A percentile compares a stretch with the other conserved stretches of the same genome.
Conservation (phyloP, 2,888 invertebrate species). For the Cylloceria caligata region DNA sequence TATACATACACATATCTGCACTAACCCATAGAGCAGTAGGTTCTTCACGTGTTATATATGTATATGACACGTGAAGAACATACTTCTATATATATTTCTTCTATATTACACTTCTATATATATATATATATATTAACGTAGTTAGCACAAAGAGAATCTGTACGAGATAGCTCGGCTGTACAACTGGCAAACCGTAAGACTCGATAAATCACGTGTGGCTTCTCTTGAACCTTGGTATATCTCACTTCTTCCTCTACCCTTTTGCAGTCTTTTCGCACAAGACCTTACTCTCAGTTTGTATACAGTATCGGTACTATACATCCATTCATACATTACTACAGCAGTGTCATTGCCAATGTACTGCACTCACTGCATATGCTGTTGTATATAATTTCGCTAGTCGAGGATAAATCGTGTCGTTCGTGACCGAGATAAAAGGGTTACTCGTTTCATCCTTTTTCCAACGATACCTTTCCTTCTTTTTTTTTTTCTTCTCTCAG, state of each 20-base stretch:
- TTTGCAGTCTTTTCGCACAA: constrained; percentile 30
- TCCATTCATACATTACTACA: constrained; percentile 53
- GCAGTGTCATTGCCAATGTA: constrained; percentile 37
- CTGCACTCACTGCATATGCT: constrained; percentile 21
- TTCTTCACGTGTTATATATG: background rate
- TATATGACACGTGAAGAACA: too few species aligned
- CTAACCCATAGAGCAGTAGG: too few species aligned
- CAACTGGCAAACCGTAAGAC: constrained; percentile 40
- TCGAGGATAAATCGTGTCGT: constrained; percentile 64
- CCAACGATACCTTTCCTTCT: background rate
- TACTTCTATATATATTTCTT: too few species aligned
- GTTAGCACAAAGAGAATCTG: constrained; percentile 28
- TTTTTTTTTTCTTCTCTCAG: constrained; percentile 19
- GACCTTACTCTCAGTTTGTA: constrained; percentile 32
- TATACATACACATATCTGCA: too few species aligned
- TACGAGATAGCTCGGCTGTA: background rate
- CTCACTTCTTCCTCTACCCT: constrained; percentile 43
- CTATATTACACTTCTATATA: background rate
- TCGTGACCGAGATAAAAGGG: constrained; percentile 64
- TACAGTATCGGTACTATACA: constrained; percentile 14
- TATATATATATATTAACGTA: background rate
- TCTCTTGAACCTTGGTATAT: constrained; percentile 45
- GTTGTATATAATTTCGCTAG: constrained; percentile 24
- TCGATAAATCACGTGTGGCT: constrained; percentile 61
- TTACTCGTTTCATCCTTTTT: constrained; percentile 18